These are phyloP conservation scores for Raja brachyura DNA, from an alignment of 2,113 vertebrate genomes.

Conservation along the genomic window DNA sequence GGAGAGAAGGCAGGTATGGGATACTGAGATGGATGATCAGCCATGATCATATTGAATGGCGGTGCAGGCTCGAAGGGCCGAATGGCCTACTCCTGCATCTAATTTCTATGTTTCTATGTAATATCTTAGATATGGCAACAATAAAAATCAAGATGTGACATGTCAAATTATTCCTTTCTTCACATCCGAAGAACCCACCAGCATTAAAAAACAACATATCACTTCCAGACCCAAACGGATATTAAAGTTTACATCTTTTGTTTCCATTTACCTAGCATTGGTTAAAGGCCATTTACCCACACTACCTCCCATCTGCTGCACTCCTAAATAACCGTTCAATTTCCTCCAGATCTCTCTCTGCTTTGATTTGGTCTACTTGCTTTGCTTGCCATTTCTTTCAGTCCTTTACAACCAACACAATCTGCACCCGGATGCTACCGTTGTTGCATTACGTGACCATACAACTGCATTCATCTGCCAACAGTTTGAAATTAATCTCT, in stretches of 20 bases:
- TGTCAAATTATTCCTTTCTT: not conserved
- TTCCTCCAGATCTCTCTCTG: not conserved
- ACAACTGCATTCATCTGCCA: not conserved
- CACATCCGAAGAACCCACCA: not conserved
- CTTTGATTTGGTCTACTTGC: not conserved
- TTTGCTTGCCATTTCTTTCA: not conserved
- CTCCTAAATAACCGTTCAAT: not conserved
- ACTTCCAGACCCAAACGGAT: not conserved
- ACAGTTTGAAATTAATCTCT: not conserved
- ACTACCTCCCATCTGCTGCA: constrained; percentile 9
- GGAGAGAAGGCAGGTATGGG: too few relatives aligned
- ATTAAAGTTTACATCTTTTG: not conserved
- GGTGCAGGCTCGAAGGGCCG: too few relatives aligned
- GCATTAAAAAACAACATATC: not conserved
- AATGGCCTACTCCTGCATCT: too few relatives aligned
- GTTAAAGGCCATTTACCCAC: not conserved
- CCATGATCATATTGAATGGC: too few relatives aligned
- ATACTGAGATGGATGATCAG: too few relatives aligned
- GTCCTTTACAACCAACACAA: not conserved
- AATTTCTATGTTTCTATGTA: too few relatives aligned
- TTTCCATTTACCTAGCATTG: not conserved
- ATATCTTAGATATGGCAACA: not conserved
- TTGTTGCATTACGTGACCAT: not conserved
- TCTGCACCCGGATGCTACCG: constrained; percentile 14
- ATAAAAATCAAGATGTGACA: not conserved